Conservation (phyloP, 2,888 invertebrate genomes). For the Sturmia bella region DNA sequence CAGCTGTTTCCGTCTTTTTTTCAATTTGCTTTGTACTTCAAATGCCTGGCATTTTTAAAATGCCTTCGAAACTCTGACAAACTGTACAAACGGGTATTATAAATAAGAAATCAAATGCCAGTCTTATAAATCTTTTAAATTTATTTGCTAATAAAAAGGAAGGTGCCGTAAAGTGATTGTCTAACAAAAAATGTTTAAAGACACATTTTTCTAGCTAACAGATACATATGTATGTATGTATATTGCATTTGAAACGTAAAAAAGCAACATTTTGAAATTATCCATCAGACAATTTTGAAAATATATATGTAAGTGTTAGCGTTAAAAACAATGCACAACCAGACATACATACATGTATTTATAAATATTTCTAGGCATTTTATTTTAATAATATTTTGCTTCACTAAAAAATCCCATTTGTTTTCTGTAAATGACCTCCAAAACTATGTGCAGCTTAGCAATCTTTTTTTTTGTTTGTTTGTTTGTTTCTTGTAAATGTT, state of each 20-base stretch:
- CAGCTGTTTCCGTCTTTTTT: too few relatives aligned
- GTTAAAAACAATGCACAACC: constrained; percentile 4
- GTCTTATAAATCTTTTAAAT: constrained; percentile 9
- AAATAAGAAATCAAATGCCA: neutral
- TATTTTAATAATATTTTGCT: neutral
- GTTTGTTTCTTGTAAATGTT: constrained; percentile 6
- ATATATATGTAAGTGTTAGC: neutral
- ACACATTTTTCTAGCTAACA: neutral
- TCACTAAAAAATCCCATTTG: neutral
- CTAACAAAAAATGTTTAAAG: constrained; percentile 2
- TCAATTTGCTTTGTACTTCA: too few relatives aligned
- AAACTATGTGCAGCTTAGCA: constrained; percentile 48
- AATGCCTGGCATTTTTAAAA: too few relatives aligned
- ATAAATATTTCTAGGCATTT: neutral
- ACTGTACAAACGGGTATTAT: too few relatives aligned
- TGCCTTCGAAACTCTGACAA: too few relatives aligned
- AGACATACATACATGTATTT: neutral
- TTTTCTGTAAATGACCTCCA: constrained; percentile 53
- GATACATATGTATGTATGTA: too few relatives aligned
- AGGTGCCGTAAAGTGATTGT: neutral
- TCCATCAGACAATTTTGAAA: neutral
- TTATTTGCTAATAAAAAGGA: neutral
- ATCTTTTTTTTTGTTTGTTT: neutral
- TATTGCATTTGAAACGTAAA: neutral
- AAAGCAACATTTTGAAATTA: neutral